Evolutionary conservation across 1,140 invertebrate genomes (phyloP).

Genomic region (Drosophila lacteicornis): DNA sequence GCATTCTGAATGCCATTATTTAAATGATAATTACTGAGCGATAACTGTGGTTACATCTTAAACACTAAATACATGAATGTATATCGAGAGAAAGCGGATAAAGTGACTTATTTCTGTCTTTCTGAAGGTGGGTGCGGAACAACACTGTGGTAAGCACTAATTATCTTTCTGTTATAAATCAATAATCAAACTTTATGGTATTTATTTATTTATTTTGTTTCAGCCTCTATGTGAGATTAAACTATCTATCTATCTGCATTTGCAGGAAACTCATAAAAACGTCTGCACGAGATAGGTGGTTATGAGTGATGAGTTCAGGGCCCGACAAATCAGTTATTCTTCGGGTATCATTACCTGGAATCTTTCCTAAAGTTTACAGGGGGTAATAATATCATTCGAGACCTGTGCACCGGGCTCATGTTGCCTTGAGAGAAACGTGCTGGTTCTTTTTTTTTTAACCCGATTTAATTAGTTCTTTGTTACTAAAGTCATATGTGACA

Average conservation of each 20-base stretch:
- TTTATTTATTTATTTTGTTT: not conserved
- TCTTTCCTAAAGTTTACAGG: not conserved
- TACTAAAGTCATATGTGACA: not conserved
- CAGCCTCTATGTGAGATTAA: not conserved
- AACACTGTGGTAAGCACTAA: too few relatives aligned
- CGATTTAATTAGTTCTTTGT: not conserved
- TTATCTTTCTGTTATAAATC: not conserved
- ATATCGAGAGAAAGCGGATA: conserved; percentile 30
- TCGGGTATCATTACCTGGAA: not conserved
- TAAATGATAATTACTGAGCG: conserved; percentile 75
- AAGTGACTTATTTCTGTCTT: not conserved
- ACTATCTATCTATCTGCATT: too few relatives aligned
- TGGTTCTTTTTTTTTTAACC: not conserved
- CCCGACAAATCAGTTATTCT: conserved; percentile 5
- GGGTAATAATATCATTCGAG: not conserved
- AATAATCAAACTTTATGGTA: not conserved
- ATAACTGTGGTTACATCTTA: conserved; percentile 78
- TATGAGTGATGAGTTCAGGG: not conserved
- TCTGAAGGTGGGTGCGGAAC: too few relatives aligned
- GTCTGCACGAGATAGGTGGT: too few relatives aligned
- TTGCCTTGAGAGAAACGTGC: not conserved
- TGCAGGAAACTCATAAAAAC: not conserved
- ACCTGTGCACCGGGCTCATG: not conserved
- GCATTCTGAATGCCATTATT: conserved; percentile 83
- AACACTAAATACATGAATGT: conserved; percentile 55